These are phyloP conservation scores for Nemapogon koenigi DNA, from an alignment of 2,888 invertebrate species.

Conservation along the genomic window DNA sequence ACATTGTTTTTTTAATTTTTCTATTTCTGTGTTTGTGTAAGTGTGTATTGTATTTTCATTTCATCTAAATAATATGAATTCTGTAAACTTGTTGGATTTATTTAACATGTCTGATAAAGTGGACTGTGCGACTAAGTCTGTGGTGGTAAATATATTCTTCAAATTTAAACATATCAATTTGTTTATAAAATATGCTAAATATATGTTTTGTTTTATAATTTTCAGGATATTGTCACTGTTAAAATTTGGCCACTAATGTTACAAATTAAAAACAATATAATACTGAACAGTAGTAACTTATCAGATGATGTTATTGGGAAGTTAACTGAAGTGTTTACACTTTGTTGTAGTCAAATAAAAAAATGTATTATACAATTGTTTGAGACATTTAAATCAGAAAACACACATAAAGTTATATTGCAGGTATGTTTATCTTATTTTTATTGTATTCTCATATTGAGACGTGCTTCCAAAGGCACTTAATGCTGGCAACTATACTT, in stretches of 20 bases:
- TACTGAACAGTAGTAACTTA: constrained; percentile 13
- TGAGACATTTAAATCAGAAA: constrained; percentile 44
- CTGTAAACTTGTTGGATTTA: constrained; percentile 13
- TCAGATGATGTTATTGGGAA: constrained; percentile 21
- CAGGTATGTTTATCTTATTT: constrained; percentile 37
- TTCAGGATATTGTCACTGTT: constrained; percentile 32
- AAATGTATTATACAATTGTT: constrained; percentile 41
- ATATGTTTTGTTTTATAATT: constrained; percentile 12
- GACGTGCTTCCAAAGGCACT: no score
- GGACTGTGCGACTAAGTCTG: constrained; percentile 28
- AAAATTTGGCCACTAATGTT: constrained; percentile 33
- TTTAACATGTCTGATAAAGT: constrained; percentile 23
- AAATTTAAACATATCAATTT: no score
- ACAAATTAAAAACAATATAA: constrained; percentile 28
- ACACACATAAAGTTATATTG: constrained; percentile 24
- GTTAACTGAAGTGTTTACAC: constrained; percentile 33
- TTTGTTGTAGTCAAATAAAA: constrained; percentile 47
- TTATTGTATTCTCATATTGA: no score
- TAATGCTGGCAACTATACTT: no score
- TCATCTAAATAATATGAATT: no score
- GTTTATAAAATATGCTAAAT: neutral
- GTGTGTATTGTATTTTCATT: no score
- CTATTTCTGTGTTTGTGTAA: no score
- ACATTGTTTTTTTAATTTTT: no score
- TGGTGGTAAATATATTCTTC: constrained; percentile 27